Conservation (phyloP, 2,113 vertebrate genomes). For the Agapornis roseicollis region DNA sequence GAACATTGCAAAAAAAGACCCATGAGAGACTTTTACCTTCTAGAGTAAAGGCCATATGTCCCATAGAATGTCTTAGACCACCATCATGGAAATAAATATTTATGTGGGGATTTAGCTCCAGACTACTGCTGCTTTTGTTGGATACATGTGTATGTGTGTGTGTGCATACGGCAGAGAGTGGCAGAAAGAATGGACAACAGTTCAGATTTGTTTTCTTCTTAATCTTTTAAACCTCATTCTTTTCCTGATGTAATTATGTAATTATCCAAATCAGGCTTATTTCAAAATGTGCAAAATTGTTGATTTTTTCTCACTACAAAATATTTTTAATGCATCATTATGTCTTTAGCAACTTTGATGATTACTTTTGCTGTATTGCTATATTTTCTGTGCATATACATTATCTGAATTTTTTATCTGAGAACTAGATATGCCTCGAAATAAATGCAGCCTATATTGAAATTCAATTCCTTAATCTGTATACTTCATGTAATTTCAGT, state of each 20-base stretch:
- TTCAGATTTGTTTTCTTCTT: neutral
- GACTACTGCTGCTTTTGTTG: neutral
- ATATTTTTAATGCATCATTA: neutral
- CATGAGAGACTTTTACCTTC: neutral
- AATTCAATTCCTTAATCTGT: neutral
- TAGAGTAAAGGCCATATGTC: accelerated
- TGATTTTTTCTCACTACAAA: neutral
- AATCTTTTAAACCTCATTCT: neutral
- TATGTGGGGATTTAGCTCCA: neutral
- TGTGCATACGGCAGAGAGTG: neutral
- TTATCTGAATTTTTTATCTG: neutral
- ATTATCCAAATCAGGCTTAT: neutral
- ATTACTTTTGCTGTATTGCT: neutral
- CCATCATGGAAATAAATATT: neutral
- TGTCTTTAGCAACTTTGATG: neutral
- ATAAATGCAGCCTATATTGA: neutral
- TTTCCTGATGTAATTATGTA: neutral
- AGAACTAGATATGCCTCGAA: neutral
- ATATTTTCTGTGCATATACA: neutral
- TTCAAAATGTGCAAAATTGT: neutral
- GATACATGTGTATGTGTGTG: neutral
- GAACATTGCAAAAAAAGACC: neutral
- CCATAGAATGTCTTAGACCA: neutral
- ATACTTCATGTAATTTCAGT: neutral
- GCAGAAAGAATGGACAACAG: neutral